Base-by-base conservation (phyloP, 2,888 invertebrate species). In the Beris morrisii region DNA sequence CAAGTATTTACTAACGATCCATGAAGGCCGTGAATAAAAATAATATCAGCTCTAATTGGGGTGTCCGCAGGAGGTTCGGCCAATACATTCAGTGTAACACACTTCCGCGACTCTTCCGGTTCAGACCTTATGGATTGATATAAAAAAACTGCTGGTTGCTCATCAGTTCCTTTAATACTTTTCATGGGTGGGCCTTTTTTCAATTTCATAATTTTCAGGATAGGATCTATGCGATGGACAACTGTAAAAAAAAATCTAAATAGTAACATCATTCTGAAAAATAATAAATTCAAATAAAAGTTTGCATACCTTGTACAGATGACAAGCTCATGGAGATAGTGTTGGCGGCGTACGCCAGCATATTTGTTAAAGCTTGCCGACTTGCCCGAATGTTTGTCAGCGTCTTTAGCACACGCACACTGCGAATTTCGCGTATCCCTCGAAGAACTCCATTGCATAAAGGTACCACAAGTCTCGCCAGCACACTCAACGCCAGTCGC, bases 1-100 rank as follows among this genome's bases (percentile, higher is more conserved):
- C 93, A 94, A 0, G 93, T 93, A 74, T 90, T 90, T 22, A 87
- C 85, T 38, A 90, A 82, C 0, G 92, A 92, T 0, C 90, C 86
- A 64, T 80, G 80, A 22, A 80, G 72, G 0, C 92, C 94, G 74
- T 95, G 94, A 0, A 94, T 86, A 74, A 95, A 92, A 22, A 95
- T 86, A 28, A 94, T 86, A 75, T 95, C 94, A 3, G 85, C 85
- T 4, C 77, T 75, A 52, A 81, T 80, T 2, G 77, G 76, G 6
- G 71, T 72, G 28, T 78, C 79, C 5, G 75, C 70, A 7, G 79
- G 75, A 4, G 81, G 81, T 52, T 77, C 77, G 9, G 79, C 78
- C 44, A 81, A 72, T 9, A 81, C 73, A 58, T 80, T 75, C 5
- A 80, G 71, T 0, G 77, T 76, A 59, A 79, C 79, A 67, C 76